Evolutionary conservation across 1,140 invertebrate species (phyloP), one percentile per base, ranked within the genome.

Genomic region (Drosophila mauritiana): DNA sequence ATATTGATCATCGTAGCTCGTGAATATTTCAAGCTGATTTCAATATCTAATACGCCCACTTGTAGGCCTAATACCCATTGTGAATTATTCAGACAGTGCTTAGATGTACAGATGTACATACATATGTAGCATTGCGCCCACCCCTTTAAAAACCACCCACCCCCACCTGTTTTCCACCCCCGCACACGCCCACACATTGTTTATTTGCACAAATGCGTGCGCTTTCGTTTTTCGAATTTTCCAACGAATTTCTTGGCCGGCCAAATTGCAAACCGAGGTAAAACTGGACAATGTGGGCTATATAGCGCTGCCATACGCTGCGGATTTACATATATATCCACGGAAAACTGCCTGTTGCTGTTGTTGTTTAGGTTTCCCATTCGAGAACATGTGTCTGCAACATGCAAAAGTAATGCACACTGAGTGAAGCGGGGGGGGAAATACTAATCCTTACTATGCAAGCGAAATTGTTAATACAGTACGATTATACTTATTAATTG

Each of bases 171-270:
- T 74, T 62, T 63, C 22, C 40, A 61, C 45, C 13, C 7, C 25
- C 36, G 13, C 55, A 27, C 27, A 39, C 55, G 11, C 72, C 54
- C 42, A 56, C 70, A 46, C 42, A 67, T 83, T 86, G 83, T 86
- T 88, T 86, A 86, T 86, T 86, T 86, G 84, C 84, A 79, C 83
- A 89, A 88, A 89, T 83, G 83, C 80, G 79, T 88, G 79, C 73
- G 74, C 64, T 88, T 83, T 83, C 83, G 65, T 76, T 84, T 75
- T 84, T 39, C 57, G 36, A 79, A 78, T 78, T 84, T 82, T 85
- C 83, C 83, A 81, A 76, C 61, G 69, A 86, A 85, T 86, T 85
- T 75, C 53, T 75, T 75, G 73, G 73, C 72, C 72, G 65, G 73
- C 61, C 45, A 76, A 34, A 67, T 76, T 77, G 73, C 73, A 68